phyloP scores from a whole-genome alignment of 1,140 invertebrate species.

The Forficula auricularia region DNA sequence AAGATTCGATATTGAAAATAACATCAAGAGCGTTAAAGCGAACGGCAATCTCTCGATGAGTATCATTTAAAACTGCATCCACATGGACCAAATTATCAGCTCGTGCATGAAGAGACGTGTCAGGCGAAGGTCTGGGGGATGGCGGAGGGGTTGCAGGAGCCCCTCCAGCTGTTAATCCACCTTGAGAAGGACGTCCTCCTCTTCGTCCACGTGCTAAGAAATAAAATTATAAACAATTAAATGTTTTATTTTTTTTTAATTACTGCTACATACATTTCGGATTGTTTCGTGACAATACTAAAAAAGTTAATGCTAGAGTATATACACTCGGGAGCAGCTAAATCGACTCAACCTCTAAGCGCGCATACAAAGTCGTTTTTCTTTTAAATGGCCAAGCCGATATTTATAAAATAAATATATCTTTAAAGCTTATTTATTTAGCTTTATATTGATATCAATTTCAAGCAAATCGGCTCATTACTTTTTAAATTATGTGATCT shows the following conservation, averaged over 20 bases:
- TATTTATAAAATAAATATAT: too few relatives aligned
- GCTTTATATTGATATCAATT: too few relatives aligned
- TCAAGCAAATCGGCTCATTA: too few relatives aligned
- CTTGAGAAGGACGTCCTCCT: background rate
- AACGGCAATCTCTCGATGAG: conserved; percentile 41
- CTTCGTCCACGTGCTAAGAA: background rate
- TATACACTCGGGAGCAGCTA: too few relatives aligned
- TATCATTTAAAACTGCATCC: conserved; percentile 37
- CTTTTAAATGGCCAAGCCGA: too few relatives aligned
- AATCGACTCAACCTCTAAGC: too few relatives aligned
- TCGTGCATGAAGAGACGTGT: conserved; percentile 14
- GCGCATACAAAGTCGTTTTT: too few relatives aligned
- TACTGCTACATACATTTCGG: background rate
- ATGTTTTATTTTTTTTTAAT: background rate
- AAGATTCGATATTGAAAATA: conserved; percentile 78
- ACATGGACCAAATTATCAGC: conserved; percentile 40
- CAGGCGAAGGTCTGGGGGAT: conserved; percentile 29
- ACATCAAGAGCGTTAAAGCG: conserved; percentile 85
- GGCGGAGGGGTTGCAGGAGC: conserved; percentile 54
- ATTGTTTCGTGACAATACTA: too few relatives aligned
- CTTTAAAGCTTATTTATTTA: too few relatives aligned
- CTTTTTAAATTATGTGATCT: too few relatives aligned
- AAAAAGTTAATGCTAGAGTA: too few relatives aligned
- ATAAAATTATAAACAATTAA: conserved; percentile 2
- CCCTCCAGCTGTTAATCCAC: conserved; percentile 1